Evolutionary conservation across 2,888 invertebrate species (phyloP).

Genomic region (Slavum lentiscoides): DNA sequence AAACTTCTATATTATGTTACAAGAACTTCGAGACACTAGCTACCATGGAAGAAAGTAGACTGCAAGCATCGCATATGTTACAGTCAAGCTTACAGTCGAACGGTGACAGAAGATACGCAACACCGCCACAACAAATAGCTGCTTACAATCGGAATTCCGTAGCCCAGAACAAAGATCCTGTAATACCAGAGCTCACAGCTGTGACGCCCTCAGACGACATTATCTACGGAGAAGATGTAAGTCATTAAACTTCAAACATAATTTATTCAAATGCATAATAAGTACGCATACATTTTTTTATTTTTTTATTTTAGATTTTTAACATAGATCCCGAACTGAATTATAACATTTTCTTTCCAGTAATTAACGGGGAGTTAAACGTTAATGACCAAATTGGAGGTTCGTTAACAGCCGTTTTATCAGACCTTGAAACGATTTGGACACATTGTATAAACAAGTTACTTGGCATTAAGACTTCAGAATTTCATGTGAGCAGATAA

Average conservation of each 20-base stretch:
- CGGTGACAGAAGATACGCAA: conserved; percentile 76
- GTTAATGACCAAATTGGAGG: conserved; percentile 82
- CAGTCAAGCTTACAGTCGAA: conserved; percentile 84
- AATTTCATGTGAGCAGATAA: conserved; percentile 60
- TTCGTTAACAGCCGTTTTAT: conserved; percentile 79
- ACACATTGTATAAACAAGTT: conserved; percentile 75
- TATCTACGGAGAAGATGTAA: conserved; percentile 77
- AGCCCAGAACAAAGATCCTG: neutral
- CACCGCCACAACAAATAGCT: conserved; percentile 86
- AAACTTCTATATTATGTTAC: conserved; percentile 24
- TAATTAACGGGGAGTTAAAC: conserved; percentile 84
- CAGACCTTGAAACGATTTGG: conserved; percentile 89
- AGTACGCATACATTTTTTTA: neutral
- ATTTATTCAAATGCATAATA: neutral
- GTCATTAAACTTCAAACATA: neutral
- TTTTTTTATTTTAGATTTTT: conserved; percentile 63
- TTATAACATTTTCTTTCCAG: conserved; percentile 89
- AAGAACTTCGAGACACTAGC: conserved; percentile 71
- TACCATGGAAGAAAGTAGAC: conserved; percentile 81
- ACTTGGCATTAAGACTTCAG: conserved; percentile 72
- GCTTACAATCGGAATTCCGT: conserved; percentile 70
- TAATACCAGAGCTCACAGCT: neutral
- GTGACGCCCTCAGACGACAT: conserved; percentile 65
- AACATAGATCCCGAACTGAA: conserved; percentile 70
- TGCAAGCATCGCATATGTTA: conserved; percentile 82